Percentiles rank a stretch among this genome's conserved stretches.
These are phyloP conservation scores for Regulus satrapa DNA, from an alignment of 2,113 vertebrate genomes.

Conservation along the genomic window DNA sequence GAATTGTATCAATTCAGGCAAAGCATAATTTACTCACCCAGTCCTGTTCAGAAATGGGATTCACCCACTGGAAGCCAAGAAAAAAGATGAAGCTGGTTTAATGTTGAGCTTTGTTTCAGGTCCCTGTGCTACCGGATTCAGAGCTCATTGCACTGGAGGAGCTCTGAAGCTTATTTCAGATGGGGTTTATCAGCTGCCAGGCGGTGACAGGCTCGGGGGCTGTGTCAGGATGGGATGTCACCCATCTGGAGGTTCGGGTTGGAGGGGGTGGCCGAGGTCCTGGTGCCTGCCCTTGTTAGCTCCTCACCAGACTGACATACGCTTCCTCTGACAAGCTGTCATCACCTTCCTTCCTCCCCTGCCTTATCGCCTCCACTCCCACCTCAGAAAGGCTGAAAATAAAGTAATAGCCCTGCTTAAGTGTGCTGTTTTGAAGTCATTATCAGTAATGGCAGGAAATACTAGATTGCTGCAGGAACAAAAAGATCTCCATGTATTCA, in stretches of 20 bases:
- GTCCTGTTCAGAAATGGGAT: neutral
- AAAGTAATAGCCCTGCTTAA: neutral
- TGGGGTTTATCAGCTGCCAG: neutral
- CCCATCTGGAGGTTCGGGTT: neutral
- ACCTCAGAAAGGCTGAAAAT: neutral
- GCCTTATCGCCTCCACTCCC: neutral
- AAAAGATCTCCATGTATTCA: neutral
- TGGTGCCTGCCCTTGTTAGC: neutral
- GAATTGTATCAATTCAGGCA: neutral
- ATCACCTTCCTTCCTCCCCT: neutral
- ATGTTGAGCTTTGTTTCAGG: neutral
- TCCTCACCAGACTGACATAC: neutral
- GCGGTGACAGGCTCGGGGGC: neutral
- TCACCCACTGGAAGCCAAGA: neutral
- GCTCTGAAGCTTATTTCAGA: neutral
- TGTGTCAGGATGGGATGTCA: neutral
- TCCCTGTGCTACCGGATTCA: neutral
- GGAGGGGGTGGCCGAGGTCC: neutral
- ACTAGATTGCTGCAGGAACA: neutral
- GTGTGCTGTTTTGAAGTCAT: neutral
- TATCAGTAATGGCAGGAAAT: slow-evolving; percentile 3
- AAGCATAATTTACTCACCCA: neutral
- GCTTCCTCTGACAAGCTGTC: neutral
- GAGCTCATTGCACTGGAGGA: neutral
- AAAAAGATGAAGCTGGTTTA: neutral